phyloP scores from a whole-genome alignment of 2,888 invertebrate genomes.

The Trachelus iudaicus region DNA sequence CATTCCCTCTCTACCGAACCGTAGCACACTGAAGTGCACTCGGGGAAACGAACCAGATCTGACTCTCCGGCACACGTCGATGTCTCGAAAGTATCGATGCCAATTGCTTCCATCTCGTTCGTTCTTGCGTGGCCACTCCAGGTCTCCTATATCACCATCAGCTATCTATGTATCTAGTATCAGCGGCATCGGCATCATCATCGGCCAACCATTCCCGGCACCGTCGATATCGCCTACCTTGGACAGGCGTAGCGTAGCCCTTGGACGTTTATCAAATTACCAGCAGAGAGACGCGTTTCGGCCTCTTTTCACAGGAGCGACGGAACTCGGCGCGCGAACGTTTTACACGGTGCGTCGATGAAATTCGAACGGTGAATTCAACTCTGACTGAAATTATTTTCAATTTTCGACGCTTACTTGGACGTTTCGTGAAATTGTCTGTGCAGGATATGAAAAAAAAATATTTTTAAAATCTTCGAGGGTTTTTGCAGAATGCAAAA shows the following conservation, averaged over 20 bases:
- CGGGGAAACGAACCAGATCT: conserved; percentile 54
- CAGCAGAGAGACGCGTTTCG: conserved; percentile 37
- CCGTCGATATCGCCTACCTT: neutral
- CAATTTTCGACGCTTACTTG: neutral
- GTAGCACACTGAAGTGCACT: conserved; percentile 40
- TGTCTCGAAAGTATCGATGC: conserved; percentile 54
- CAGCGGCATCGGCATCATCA: neutral
- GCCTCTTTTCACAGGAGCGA: conserved; percentile 10
- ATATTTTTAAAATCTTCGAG: too few relatives aligned
- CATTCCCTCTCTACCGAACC: conserved; percentile 30
- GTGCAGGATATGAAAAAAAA: too few relatives aligned
- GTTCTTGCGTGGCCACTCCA: neutral
- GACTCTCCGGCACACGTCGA: conserved; percentile 42
- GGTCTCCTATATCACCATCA: neutral
- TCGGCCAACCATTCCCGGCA: neutral
- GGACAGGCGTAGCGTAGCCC: neutral
- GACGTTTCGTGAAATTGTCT: neutral
- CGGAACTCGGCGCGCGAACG: neutral
- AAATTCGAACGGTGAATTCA: neutral
- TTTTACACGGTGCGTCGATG: neutral
- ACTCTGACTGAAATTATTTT: neutral
- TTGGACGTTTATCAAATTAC: conserved; percentile 47
- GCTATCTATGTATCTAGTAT: neutral
- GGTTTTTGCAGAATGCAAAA: neutral
- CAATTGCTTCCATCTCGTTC: conserved; percentile 44